Base-by-base conservation (phyloP, 92 coral and sea anemone species). In the Epizoanthus illoricatus region DNA sequence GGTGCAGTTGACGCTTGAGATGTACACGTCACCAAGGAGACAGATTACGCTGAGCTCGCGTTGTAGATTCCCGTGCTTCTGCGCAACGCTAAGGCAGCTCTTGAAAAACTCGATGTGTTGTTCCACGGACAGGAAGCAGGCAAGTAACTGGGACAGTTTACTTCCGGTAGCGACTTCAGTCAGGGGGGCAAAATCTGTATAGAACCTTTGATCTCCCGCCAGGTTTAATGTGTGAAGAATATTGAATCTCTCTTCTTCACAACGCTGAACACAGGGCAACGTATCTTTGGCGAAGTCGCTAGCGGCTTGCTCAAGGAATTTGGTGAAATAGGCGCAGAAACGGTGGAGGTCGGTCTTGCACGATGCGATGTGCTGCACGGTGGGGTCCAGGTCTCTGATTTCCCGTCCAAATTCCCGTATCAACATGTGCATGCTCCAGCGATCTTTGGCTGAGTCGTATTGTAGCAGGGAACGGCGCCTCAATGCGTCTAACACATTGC, bases 1-100 rank as follows among this genome's bases (percentile, higher is more conserved):
- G 4, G 85, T 81, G 28, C 85, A 81, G 79, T 81, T 81, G 3
- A 81, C 85, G 41, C 85, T 81, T 69, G 85, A 81, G 19, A 81
- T 81, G 60, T 81, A 81, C 73, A 81, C 85, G 59, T 69, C 39
- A 45, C 76, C 85, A 7, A 81, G 66, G 28, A 43, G 73, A 24
- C 85, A 81, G 6, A 81, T 69, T 43, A 81, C 55, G 17, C 59
- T 57, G 28, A 71, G 76, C 17, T 81, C 85, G 21, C 85, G 73
- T 28, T 81, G 75, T 4, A 81, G 85, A 72, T 81, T 81, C 9
- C 85, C 85, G 12, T 71, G 73, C 40, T 66, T 23, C 60, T 81
- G 85, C 28, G 85, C 85, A 43, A 65, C 85, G 21, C 20, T 13
- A 17, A 81, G 66, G 24, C 81, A 68, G 41, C 71, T 62, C 41